phyloP scores from a whole-genome alignment of 1,140 invertebrate species.

The Drosophila santomea region DNA sequence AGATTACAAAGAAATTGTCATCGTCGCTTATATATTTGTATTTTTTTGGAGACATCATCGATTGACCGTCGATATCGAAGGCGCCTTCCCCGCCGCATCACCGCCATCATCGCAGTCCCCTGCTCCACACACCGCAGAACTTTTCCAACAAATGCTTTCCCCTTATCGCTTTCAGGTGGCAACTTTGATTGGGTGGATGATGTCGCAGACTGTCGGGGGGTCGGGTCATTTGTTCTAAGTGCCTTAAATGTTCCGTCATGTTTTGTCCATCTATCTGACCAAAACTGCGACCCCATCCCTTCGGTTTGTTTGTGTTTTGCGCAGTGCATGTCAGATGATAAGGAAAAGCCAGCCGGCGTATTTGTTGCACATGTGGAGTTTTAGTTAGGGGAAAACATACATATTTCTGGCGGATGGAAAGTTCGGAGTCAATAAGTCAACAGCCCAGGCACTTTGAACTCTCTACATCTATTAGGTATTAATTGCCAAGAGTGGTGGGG shows the following conservation, averaged over 20 bases:
- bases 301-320: conserved; percentile 49
- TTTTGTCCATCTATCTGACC: conserved; percentile 20
- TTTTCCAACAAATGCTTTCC: conserved; percentile 33
- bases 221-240: conserved; percentile 33
- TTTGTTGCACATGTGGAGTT: conserved; percentile 29
- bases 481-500: not conserved
- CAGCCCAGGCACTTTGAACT: conserved; percentile 3
- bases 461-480: not conserved
- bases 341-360: conserved; percentile 37
- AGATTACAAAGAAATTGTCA: conserved; percentile 82
- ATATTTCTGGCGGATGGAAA: not conserved
- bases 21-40: conserved; percentile 20
- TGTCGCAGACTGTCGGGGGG: not conserved
- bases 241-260: conserved; percentile 26
- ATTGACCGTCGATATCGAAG: conserved; percentile 37
- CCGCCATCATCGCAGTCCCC: not conserved
- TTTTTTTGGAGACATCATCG: conserved; percentile 30
- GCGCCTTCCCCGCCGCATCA: conserved; percentile 13
- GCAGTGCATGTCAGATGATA: conserved; percentile 55
- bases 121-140: not conserved
- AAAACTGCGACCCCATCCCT: not conserved
- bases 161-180: conserved; percentile 53
- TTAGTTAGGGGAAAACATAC: not conserved
- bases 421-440: conserved; percentile 19
- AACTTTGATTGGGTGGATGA: conserved; percentile 16